Base-by-base conservation (phyloP, 1,140 invertebrate genomes). In the Geopemphigus sp. region DNA sequence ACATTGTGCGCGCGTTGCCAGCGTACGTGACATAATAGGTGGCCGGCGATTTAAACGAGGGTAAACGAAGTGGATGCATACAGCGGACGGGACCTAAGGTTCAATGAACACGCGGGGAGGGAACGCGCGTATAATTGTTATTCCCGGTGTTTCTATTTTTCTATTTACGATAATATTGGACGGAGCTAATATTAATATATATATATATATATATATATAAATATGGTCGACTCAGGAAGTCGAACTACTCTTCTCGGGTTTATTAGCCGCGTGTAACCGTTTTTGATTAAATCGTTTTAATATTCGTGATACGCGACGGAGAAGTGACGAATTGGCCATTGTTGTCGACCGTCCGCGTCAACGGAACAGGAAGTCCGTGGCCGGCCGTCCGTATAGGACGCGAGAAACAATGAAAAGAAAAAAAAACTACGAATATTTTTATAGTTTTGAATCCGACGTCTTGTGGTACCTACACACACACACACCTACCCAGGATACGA, bases 241-340 rank as follows among this genome's bases (percentile, higher is more conserved):
- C 32, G 24, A 47, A 15, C 32, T 47, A n/a, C 22, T 26, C 39
- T 50, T 61, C 29, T 78, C 57, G 74, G n/a, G 74, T 78, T 78
- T 78, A 78, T 78, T 78, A 50, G 22, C 57, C 39, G 50, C 22
- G 32, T 66, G 19, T 39, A 72, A 59, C 73, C 47, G 54, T 76
- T 76, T 59, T 6, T 15, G 22, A 59, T 76, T 4, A 64, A 29
- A 73, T 47, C 50, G 39, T 78, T 47, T 78, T 63, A 61, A 78
- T 78, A 78, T 78, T 61, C 74, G 19, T 47, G 15, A 63, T 50
- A n/a, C 32, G 39, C 22, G 26, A 78, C 26, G 39, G 12, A 63
- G 17, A 61, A 63, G 57, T 78, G 74, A 78, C 74, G 50, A 78
- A 78, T 78, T 78, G 74, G 74, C 74, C 22, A 78, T 78, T 78